Percentiles rank a stretch among this genome's conserved stretches.
Conservation (phyloP, 1,140 invertebrate genomes). For the Caenorhabditis remanei region DNA sequence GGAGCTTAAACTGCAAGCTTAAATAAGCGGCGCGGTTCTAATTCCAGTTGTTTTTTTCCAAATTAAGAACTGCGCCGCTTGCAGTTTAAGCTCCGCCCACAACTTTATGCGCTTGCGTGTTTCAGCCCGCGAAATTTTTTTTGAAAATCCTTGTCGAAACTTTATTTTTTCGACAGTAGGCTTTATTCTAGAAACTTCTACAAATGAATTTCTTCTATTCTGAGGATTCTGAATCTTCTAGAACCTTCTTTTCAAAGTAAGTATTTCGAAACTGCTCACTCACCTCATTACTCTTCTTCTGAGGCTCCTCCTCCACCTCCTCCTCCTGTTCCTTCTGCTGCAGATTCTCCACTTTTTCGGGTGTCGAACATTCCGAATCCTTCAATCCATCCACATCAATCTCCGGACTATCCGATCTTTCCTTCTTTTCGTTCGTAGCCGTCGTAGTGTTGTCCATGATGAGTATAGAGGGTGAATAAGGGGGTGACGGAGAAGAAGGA, state of each 20-base stretch:
- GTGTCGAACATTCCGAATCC: background rate
- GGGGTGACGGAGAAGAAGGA: background rate
- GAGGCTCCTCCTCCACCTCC: background rate
- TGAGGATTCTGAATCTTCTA: background rate
- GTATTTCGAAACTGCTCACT: background rate
- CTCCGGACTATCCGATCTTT: background rate
- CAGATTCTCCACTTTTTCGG: background rate
- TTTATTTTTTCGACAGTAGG: too few species aligned
- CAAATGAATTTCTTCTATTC: background rate
- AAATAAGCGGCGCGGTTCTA: too few species aligned
- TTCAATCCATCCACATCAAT: slow-evolving; percentile 36
- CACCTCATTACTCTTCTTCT: background rate
- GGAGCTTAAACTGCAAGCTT: too few species aligned
- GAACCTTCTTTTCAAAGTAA: background rate
- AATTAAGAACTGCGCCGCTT: too few species aligned
- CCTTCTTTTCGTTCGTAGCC: background rate
- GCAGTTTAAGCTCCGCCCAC: too few species aligned
- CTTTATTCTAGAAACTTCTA: too few species aligned
- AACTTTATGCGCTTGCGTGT: too few species aligned
- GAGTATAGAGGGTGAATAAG: background rate
- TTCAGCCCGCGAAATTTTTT: too few species aligned
- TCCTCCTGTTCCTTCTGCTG: background rate
- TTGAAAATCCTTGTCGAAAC: too few species aligned
- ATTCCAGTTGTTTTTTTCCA: too few species aligned
- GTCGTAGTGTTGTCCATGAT: slow-evolving; percentile 17